Conservation (phyloP, 2,113 vertebrate genomes). For the Phalacrocorax pelagicus region DNA sequence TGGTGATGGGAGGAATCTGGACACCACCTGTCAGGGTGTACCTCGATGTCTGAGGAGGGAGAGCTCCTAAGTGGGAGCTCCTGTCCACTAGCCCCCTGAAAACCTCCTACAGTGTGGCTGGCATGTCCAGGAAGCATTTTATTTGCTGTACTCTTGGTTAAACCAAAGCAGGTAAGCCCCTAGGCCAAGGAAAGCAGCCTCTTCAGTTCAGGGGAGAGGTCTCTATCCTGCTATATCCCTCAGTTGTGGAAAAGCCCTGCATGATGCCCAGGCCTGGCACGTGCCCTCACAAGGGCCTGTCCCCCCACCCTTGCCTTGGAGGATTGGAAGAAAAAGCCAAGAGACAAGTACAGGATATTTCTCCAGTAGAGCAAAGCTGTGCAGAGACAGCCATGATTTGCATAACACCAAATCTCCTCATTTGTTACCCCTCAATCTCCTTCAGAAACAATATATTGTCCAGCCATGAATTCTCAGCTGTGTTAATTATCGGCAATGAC, state of each 20-base stretch:
- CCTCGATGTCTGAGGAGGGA: background rate
- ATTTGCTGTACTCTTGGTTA: background rate
- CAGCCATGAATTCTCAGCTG: background rate
- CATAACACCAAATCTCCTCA: background rate
- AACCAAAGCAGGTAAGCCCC: background rate
- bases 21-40: background rate
- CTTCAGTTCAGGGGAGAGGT: background rate
- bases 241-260: background rate
- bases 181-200: background rate
- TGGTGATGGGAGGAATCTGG: background rate
- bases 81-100: background rate
- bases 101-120: accelerated
- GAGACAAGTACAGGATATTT: background rate
- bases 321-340: background rate
- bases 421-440: background rate
- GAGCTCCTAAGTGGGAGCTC: background rate
- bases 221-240: background rate
- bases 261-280: accelerated
- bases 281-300: accelerated
- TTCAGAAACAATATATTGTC: background rate
- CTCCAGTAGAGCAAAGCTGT: background rate
- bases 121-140: background rate
- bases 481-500: conserved; percentile 34
- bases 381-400: background rate
- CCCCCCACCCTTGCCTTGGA: background rate